Evolutionary conservation across 2,797 vertebrate genomes (phyloP).

Genomic region (Catostomus latipinnis): DNA sequence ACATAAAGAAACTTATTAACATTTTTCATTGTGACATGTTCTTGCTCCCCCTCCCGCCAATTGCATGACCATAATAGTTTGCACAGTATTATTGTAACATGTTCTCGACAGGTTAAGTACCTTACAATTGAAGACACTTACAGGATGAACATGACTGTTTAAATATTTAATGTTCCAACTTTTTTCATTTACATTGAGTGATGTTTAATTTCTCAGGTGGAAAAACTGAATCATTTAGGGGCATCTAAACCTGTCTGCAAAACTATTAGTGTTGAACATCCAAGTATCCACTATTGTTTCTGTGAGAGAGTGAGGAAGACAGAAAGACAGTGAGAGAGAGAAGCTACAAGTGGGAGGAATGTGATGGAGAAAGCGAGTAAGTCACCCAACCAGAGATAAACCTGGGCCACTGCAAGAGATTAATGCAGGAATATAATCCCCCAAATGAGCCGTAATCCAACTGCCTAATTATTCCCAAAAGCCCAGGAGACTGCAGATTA

Average conservation of each 20-base stretch:
- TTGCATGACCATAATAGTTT: no score
- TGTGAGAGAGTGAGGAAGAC: constrained; percentile 30
- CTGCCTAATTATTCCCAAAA: constrained; percentile 64
- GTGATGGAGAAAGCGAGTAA: constrained; percentile 5
- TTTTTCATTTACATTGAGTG: neutral
- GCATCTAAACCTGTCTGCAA: neutral
- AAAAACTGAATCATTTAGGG: neutral
- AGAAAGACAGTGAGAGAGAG: neutral
- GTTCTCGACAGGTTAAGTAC: no score
- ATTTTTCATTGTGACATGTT: no score
- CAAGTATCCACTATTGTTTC: neutral
- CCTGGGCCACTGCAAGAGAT: constrained; percentile 34
- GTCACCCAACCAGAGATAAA: constrained; percentile 35
- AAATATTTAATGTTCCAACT: no score
- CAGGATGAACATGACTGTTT: no score
- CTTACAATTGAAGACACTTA: no score
- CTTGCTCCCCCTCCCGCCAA: no score
- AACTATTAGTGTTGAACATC: neutral
- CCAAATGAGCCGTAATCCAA: constrained; percentile 63
- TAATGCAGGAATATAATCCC: constrained; percentile 46
- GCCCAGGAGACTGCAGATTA: constrained; percentile 68
- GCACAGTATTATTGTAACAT: no score
- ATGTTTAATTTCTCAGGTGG: neutral
- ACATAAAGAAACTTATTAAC: no score
- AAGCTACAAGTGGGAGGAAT: constrained; percentile 26